Evolutionary conservation across 2,797 vertebrate species (phyloP).

Genomic region (Crax fasciolata): DNA sequence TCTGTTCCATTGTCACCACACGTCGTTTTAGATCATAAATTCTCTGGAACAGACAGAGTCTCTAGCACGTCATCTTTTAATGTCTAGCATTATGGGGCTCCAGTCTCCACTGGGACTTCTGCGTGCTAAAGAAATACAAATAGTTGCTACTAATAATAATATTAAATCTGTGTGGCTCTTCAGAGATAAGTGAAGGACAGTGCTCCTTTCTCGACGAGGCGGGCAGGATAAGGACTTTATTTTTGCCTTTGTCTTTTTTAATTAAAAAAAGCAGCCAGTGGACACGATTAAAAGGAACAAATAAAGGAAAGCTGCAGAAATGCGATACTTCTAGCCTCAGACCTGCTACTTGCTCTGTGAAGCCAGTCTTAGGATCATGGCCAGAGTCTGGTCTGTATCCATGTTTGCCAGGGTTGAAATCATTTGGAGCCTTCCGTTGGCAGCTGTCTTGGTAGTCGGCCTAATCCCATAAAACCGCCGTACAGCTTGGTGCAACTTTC

Average conservation of each 20-base stretch:
- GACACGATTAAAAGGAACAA: conserved; percentile 10
- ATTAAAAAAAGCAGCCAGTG: not conserved
- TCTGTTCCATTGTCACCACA: conserved; percentile 59
- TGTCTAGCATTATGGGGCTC: not conserved
- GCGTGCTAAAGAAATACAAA: conserved; percentile 31
- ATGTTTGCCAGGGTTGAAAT: conserved; percentile 27
- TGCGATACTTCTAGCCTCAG: conserved; percentile 50
- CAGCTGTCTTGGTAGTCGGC: not conserved
- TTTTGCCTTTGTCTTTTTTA: conserved; percentile 59
- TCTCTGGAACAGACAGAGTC: conserved; percentile 49
- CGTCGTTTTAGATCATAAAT: conserved; percentile 54
- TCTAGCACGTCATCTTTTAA: not conserved
- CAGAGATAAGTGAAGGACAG: conserved; percentile 63
- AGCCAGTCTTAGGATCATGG: not conserved
- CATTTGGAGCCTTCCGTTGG: not conserved
- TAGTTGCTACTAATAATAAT: conserved; percentile 45
- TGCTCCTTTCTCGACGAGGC: conserved; percentile 24
- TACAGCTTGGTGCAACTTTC: conserved; percentile 33
- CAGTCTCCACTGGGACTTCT: not conserved
- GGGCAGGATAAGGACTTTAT: conserved; percentile 40
- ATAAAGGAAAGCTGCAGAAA: conserved; percentile 13
- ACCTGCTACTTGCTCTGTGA: conserved; percentile 27
- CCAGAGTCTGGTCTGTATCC: not conserved
- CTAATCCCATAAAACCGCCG: conserved; percentile 36
- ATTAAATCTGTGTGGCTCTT: conserved; percentile 50